Evolutionary conservation across 2,113 vertebrate genomes (phyloP).

Genomic region (Siniperca chuatsi): DNA sequence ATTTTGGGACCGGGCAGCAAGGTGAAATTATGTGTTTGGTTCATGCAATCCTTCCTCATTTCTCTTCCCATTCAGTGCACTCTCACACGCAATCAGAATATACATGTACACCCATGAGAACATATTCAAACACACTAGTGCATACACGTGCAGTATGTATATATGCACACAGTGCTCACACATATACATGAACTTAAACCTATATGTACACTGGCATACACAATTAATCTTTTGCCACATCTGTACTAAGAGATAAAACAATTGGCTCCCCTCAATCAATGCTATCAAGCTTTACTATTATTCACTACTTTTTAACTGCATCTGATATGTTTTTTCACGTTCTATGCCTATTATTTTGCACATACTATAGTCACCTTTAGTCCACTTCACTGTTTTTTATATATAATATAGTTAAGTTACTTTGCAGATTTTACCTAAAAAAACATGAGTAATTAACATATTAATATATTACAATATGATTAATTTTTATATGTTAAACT

Average conservation of each 20-base stretch:
- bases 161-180: not conserved
- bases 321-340: not conserved
- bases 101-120: not conserved
- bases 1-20: slow-evolving; percentile 49
- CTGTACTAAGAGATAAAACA: no score
- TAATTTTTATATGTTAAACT: not conserved
- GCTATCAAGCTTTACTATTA: not conserved
- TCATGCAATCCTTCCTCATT: slow-evolving; percentile 42
- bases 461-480: no score
- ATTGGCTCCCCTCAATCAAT: not conserved
- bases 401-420: not conserved
- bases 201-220: no score
- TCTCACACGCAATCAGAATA: slow-evolving; percentile 28
- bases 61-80: slow-evolving; percentile 28
- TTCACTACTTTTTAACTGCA: not conserved
- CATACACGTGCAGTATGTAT: not conserved
- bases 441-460: not conserved
- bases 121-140: not conserved
- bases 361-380: not conserved
- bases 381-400: not conserved
- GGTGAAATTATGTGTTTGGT: slow-evolving; percentile 49
- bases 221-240: not conserved
- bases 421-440: not conserved
- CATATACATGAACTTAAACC: not conserved
- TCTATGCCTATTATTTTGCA: not conserved